Evolutionary conservation across 1,140 invertebrate species (phyloP), one percentile per base, ranked within the genome.

Genomic region (Drosophila novamexicana): DNA sequence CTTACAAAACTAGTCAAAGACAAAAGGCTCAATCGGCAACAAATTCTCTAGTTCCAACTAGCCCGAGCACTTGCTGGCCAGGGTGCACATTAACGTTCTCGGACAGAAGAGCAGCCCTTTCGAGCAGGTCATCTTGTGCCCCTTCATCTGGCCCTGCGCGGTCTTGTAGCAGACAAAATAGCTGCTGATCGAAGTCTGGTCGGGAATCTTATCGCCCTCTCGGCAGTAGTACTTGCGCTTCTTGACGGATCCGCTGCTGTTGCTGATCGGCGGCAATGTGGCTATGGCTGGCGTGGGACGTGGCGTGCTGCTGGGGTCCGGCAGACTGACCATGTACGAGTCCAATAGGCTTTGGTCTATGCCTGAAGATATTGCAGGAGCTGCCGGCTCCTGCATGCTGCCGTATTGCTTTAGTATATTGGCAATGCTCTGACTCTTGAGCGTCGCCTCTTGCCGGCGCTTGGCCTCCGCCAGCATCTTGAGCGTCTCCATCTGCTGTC

Each of bases 101-200:
- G 90, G 77, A 16, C 91, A 92, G 57, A 92, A 92, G 53, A 92
- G 78, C 57, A 92, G 57, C 5, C 79, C 77, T 53, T 90, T 90
- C 10, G 91, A 89, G 65, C 91, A 92, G 47, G 67, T 89, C 89
- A 92, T 92, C 56, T 92, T 92, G 58, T 92, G 90, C 1, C 91
- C 90, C 61, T 88, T 90, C 90, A 92, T 91, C 53, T 79, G 70
- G 49, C 90, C 91, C 53, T 89, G 73, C 0, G 82, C 44, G 7
- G 78, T 92, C 72, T 92, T 92, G 56, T 91, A 92, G 86, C 91
- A 92, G 32, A 92, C 79, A 66, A 92, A 92, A 49, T 92, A 92
- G 75, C 78, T 92, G 61, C 64, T 77, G 9, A 89, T 86, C 6
- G 91, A 92, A 10, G 89, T 90, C 71, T 91, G 90, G 67, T 92